Evolutionary conservation across 2,797 vertebrate species (phyloP).

Genomic region (Ammospiza maritima): DNA sequence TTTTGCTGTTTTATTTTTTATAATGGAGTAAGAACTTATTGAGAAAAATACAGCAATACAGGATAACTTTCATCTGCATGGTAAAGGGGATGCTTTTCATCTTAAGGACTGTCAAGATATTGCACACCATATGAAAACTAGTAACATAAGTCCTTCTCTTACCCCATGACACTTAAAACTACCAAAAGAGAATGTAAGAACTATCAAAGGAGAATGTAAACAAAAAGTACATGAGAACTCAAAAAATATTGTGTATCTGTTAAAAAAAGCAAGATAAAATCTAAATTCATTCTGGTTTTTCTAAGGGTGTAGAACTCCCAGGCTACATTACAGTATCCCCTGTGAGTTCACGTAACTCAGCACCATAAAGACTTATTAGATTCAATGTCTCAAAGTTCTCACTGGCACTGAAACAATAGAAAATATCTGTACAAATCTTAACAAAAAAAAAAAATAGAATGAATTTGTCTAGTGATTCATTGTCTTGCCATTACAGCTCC

Average conservation of each 20-base stretch:
- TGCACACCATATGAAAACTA: background rate
- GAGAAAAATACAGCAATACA: background rate
- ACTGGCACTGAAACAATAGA: rapidly evolving
- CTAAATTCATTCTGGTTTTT: background rate
- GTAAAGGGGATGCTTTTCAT: background rate
- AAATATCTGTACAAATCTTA: background rate
- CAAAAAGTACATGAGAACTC: background rate
- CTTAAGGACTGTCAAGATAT: background rate
- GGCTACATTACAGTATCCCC: background rate
- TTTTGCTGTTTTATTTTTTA: background rate
- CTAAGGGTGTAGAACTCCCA: background rate
- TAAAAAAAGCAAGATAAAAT: background rate
- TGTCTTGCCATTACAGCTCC: background rate
- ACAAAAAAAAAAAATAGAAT: background rate
- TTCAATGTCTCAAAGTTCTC: background rate
- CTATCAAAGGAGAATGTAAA: background rate
- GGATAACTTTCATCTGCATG: background rate
- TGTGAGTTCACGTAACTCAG: background rate
- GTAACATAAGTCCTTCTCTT: background rate
- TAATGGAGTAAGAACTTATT: background rate
- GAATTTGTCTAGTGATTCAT: background rate
- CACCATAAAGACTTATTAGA: background rate
- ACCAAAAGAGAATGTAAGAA: background rate
- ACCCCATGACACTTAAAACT: background rate
- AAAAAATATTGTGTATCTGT: background rate